Conservation (phyloP, 1,140 invertebrate genomes). For the Drosophila pallidifrons region DNA sequence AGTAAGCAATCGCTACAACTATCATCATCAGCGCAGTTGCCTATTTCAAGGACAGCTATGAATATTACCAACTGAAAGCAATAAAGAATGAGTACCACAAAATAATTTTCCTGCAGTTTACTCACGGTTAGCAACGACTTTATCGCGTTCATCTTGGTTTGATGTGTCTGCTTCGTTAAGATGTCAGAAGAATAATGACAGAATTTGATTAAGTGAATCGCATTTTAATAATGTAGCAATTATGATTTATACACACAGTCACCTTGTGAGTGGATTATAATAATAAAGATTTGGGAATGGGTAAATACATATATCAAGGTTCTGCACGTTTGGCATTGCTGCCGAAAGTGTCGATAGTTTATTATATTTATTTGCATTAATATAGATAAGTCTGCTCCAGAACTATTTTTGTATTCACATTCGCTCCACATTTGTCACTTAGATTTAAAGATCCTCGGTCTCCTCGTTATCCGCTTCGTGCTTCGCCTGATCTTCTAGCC, state of each 20-base stretch:
- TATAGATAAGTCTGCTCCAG: constrained; percentile 10
- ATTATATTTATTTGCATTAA: constrained; percentile 29
- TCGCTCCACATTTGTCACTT: not conserved
- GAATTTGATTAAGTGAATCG: constrained; percentile 1
- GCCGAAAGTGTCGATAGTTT: constrained; percentile 19
- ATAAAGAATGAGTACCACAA: not conserved
- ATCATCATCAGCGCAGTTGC: constrained; percentile 8
- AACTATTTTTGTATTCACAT: not conserved
- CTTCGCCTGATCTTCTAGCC: constrained; percentile 30
- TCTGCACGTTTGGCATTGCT: constrained; percentile 46
- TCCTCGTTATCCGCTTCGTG: constrained; percentile 3
- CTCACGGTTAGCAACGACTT: constrained; percentile 6
- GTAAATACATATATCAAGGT: constrained; percentile 31
- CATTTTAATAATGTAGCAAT: constrained; percentile 31
- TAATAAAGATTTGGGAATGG: constrained; percentile 37
- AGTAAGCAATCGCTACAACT: constrained; percentile 49
- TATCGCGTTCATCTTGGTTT: constrained; percentile 16
- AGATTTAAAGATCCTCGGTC: constrained; percentile 42
- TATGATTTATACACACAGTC: constrained; percentile 14
- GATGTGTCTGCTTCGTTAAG: constrained; percentile 18
- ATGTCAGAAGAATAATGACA: constrained; percentile 20
- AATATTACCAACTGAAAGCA: constrained; percentile 28
- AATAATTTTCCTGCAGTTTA: not conserved
- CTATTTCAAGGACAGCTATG: not conserved
- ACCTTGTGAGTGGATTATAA: constrained; percentile 20